Percentiles rank a stretch among this genome's conserved stretches.
Evolutionary conservation across 2,113 vertebrate genomes (phyloP).

Genomic region (Cervus canadensis): DNA sequence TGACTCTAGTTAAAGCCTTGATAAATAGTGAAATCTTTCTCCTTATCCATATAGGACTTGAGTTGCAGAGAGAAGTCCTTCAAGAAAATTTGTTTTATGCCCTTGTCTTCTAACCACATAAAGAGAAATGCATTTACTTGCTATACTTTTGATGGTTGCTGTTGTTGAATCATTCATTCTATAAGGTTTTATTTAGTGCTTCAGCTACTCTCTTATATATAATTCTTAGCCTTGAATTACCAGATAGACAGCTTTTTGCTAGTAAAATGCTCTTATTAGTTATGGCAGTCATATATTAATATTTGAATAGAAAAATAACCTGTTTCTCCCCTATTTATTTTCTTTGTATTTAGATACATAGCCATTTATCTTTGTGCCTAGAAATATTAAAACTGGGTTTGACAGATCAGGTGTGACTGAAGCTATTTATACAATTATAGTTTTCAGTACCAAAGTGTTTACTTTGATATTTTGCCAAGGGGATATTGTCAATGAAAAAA

Average conservation of each 20-base stretch:
- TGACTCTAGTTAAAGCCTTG: background rate
- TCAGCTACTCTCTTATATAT: background rate
- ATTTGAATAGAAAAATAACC: conserved; percentile 40
- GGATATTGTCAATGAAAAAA: conserved; percentile 15
- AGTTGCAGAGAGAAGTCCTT: background rate
- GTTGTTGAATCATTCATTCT: conserved; percentile 12
- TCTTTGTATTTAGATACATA: conserved; percentile 35
- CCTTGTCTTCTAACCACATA: background rate
- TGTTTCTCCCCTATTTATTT: conserved; percentile 34
- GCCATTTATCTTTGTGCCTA: conserved; percentile 51
- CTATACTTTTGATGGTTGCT: conserved; percentile 14
- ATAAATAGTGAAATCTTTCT: background rate
- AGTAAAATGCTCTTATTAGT: conserved; percentile 35
- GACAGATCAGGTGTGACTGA: conserved; percentile 48
- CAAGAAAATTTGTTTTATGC: background rate
- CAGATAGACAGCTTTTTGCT: conserved; percentile 17
- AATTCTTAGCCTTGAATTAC: conserved; percentile 24
- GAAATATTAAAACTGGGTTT: conserved; percentile 49
- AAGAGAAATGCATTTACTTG: conserved; percentile 8
- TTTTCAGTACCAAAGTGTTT: conserved; percentile 48
- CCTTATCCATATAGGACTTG: background rate
- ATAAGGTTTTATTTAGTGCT: conserved; percentile 33
- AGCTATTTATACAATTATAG: conserved; percentile 18
- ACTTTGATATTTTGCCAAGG: conserved; percentile 15
- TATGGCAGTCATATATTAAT: conserved; percentile 50